Evolutionary conservation across 2,888 invertebrate genomes (phyloP), one percentile per base, ranked within the genome.

Genomic region (Clusia tigrina): DNA sequence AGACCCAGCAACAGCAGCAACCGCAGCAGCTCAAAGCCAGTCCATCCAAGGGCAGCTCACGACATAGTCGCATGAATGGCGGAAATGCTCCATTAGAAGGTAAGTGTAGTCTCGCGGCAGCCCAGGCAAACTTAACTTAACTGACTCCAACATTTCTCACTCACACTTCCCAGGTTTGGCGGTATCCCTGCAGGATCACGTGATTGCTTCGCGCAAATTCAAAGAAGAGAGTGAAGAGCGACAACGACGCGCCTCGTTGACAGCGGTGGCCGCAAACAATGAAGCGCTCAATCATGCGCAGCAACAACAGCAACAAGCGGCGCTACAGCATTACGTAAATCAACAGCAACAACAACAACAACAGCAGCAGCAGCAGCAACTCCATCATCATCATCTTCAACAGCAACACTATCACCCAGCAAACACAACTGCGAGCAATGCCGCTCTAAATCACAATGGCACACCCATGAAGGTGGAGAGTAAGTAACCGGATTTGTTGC

Each of bases 131-230:
- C 42, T 42, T 6, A 42, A n/a, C 32, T 32, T 9, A 32, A 12
- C 12, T 9, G 32, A 12, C 32, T 32, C 12, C 12, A 32, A 32
- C 12, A 9, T 37, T 20, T 20, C 17, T 17, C 5, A 17, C 12
- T 23, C 37, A n/a, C n/a, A n/a, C n/a, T n/a, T n/a, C n/a, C n/a
- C 59, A 88, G 93, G 94, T 64, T 82, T 94, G 65, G 94, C 94
- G 23, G 94, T 93, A 57, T 92, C 92, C 60, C 83, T 94, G 67
- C 93, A 93, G 79, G 92, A 91, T 64, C 88, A 93, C 71, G 91
- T 93, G 70, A 86, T 93, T 60, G 89, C 89, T 53, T 87, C 85
- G 72, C 88, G 86, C 85, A 88, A 88, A 78, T 87, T 86, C 60
- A 87, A 86, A 66, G 84, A 82, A 74, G 87, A 86, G 74, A 81